A percentile compares a stretch with the other conserved stretches of the same genome.
Conservation (phyloP, 2,113 vertebrate genomes). For the Pseudopodoces humilis region DNA sequence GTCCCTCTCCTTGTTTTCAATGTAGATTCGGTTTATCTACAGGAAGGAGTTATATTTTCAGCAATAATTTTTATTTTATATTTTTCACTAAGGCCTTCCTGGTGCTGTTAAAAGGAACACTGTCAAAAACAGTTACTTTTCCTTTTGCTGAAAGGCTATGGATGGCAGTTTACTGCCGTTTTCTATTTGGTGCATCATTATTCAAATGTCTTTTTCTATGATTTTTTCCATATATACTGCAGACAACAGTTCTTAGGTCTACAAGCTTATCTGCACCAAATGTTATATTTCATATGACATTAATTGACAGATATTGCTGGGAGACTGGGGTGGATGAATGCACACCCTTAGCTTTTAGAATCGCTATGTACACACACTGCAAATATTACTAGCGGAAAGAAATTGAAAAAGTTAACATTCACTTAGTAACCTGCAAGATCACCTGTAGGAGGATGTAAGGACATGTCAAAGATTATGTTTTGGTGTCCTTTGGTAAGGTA, state of each 20-base stretch:
- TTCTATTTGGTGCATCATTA: constrained; percentile 38
- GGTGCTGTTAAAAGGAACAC: neutral
- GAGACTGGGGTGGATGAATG: neutral
- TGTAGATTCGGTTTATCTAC: neutral
- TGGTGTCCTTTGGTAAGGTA: constrained; percentile 13
- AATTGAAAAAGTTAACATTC: neutral
- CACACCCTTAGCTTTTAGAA: neutral
- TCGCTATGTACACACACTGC: neutral
- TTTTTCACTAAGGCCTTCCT: neutral
- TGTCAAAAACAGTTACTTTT: constrained; percentile 31
- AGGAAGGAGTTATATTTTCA: neutral
- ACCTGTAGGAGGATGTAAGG: neutral
- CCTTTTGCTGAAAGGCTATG: neutral
- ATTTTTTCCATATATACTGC: neutral
- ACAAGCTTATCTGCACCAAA: neutral
- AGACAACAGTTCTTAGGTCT: constrained; percentile 22
- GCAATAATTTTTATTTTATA: neutral
- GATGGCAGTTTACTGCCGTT: constrained; percentile 9
- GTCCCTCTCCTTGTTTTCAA: neutral
- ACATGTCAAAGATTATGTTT: constrained; percentile 6
- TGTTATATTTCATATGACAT: neutral
- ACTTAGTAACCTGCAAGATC: neutral
- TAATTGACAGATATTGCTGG: neutral
- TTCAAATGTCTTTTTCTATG: neutral
- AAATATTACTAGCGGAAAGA: neutral